A percentile compares a stretch with the other conserved stretches of the same genome.
phyloP scores from a whole-genome alignment of 92 coral and sea anemone species.

The Epizoanthus scotinus region DNA sequence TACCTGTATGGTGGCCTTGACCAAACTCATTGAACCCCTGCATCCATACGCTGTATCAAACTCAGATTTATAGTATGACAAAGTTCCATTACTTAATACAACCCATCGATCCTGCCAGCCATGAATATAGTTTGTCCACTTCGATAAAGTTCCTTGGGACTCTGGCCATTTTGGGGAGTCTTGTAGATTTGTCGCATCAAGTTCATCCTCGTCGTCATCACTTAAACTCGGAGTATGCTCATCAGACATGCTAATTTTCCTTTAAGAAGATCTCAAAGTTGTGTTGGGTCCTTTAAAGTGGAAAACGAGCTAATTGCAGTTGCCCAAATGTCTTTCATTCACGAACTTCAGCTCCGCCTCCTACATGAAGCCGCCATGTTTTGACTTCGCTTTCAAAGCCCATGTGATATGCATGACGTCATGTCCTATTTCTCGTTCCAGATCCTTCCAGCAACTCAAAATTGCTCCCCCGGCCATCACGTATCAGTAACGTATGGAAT shows the following conservation, averaged over 20 bases:
- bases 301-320: conserved; percentile 16
- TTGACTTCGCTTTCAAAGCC: conserved; percentile 60
- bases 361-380: conserved; percentile 71
- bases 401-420: conserved; percentile 42
- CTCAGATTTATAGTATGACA: conserved; percentile 94
- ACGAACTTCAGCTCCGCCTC: conserved; percentile 64
- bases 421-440: conserved; percentile 32
- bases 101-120: conserved; percentile 99
- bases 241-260: conserved; percentile 92
- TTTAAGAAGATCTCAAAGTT: conserved; percentile 42
- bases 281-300: conserved; percentile 4
- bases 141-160: conserved; percentile 88
- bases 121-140: conserved; percentile 99
- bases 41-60: conserved; percentile 95
- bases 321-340: conserved; percentile 17
- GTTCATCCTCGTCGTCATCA: conserved; percentile 96
- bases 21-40: conserved; percentile 97
- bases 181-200: conserved; percentile 61
- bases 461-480: too few species aligned
- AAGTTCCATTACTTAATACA: conserved; percentile 86
- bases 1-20: conserved; percentile 95
- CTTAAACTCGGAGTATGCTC: conserved; percentile 93
- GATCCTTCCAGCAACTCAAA: conserved; percentile 14
- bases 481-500: too few species aligned
- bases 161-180: conserved; percentile 70